Conservation (phyloP, 2,888 invertebrate genomes). For the Imbricaverruca yamaguchii region DNA sequence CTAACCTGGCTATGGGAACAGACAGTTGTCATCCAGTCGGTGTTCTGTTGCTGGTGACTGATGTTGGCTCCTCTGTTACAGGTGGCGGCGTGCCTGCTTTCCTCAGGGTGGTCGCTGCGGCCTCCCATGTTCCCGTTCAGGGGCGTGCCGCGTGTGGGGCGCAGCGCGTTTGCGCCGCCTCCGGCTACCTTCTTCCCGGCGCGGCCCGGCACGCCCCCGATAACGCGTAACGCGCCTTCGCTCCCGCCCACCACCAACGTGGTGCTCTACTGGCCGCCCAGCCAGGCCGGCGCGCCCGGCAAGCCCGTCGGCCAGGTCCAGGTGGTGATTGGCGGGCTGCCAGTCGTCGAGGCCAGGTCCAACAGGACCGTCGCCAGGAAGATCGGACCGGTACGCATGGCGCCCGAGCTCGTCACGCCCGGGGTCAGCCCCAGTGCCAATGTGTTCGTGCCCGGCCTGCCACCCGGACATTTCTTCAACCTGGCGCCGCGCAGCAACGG, state of each 20-base stretch:
- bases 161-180: neutral
- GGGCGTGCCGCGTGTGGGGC: too few species aligned
- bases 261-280: neutral
- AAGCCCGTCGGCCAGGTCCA: neutral
- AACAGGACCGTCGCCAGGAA: neutral
- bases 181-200: neutral
- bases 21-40: too few species aligned
- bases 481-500: neutral
- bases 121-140: too few species aligned
- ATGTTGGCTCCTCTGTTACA: too few species aligned
- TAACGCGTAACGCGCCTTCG: neutral
- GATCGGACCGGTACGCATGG: neutral
- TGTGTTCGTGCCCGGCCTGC: neutral
- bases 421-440: neutral
- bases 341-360: neutral
- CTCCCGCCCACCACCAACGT: neutral
- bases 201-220: neutral
- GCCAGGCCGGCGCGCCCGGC: neutral
- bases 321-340: neutral
- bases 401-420: neutral
- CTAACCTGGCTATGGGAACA: too few species aligned
- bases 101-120: too few species aligned
- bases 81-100: too few species aligned
- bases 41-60: too few species aligned
- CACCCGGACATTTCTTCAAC: neutral